A percentile compares a stretch with the other conserved stretches of the same genome.
Conservation (phyloP, 2,888 invertebrate species). For the Loripinus fragilis region DNA sequence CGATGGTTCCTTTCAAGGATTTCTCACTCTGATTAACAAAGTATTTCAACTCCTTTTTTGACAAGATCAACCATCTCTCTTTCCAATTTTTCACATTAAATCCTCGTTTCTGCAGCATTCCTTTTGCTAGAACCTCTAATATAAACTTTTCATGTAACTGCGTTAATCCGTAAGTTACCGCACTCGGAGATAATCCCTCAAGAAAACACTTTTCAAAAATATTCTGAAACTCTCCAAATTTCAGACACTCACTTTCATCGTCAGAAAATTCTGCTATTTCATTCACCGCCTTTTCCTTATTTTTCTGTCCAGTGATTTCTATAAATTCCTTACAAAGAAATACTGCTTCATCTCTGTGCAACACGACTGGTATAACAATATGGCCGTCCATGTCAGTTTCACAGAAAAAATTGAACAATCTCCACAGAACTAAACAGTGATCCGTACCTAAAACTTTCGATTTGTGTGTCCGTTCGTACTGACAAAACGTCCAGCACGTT, state of each 20-base stretch:
- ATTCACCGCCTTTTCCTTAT: constrained; percentile 39
- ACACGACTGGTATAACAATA: constrained; percentile 64
- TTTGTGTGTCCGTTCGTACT: constrained; percentile 43
- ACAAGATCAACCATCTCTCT: constrained; percentile 92
- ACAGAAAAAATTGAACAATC: constrained; percentile 91
- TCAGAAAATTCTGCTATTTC: constrained; percentile 23
- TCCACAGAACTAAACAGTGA: constrained; percentile 84
- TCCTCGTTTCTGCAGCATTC: constrained; percentile 89
- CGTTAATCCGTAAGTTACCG: constrained; percentile 42
- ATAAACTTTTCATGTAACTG: constrained; percentile 49
- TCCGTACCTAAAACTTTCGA: constrained; percentile 81
- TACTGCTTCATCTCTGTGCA: constrained; percentile 74
- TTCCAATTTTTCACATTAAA: constrained; percentile 90
- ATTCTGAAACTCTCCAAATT: constrained; percentile 56
- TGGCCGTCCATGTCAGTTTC: constrained; percentile 85
- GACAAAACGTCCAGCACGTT: constrained; percentile 54
- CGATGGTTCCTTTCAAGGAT: constrained; percentile 88
- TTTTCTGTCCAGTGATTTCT: constrained; percentile 52
- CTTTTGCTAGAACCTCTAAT: constrained; percentile 50
- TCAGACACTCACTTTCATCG: constrained; percentile 23
- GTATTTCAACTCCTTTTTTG: constrained; percentile 89
- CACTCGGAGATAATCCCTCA: constrained; percentile 36
- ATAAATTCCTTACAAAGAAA: constrained; percentile 47
- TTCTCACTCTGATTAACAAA: constrained; percentile 88
- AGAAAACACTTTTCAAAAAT: constrained; percentile 54